Conservation (phyloP, 2,888 invertebrate genomes). For the Drosophila imparisetae region DNA sequence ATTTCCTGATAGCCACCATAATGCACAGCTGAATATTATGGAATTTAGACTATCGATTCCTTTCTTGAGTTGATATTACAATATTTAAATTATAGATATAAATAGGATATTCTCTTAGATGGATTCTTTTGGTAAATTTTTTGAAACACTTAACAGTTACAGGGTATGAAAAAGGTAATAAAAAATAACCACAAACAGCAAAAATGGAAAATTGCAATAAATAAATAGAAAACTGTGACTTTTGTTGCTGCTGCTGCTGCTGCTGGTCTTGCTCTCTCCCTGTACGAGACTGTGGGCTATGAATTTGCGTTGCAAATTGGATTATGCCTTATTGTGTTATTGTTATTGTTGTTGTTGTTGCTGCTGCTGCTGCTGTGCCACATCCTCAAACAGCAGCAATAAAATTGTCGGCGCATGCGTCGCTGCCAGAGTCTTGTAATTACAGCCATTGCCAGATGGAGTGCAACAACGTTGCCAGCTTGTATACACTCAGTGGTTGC, state of each 20-base stretch:
- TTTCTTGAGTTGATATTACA: neutral
- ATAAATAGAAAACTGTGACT: conserved; percentile 62
- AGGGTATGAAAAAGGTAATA: conserved; percentile 25
- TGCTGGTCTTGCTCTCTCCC: conserved; percentile 12
- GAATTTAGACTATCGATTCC: neutral
- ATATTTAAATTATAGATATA: neutral
- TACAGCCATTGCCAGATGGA: conserved; percentile 24
- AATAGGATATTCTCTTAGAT: neutral
- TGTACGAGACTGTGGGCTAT: conserved; percentile 34
- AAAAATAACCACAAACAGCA: conserved; percentile 24
- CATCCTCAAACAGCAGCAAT: conserved; percentile 56
- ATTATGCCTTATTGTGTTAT: conserved; percentile 66
- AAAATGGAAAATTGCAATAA: conserved; percentile 65
- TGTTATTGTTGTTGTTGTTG: conserved; percentile 25
- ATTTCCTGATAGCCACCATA: neutral
- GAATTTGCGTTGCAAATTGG: conserved; percentile 73
- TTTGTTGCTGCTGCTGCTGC: conserved; percentile 16
- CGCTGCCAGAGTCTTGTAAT: conserved; percentile 53
- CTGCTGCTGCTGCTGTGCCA: conserved; percentile 48
- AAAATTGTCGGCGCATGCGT: conserved; percentile 58
- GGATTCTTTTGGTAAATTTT: neutral
- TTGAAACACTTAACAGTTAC: neutral
- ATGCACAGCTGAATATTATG: neutral
- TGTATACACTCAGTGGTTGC: conserved; percentile 35
- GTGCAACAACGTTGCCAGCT: conserved; percentile 23